A percentile compares a stretch with the other conserved stretches of the same genome.
Conservation (phyloP, 2,797 vertebrate genomes). For the Amniataba percoides region DNA sequence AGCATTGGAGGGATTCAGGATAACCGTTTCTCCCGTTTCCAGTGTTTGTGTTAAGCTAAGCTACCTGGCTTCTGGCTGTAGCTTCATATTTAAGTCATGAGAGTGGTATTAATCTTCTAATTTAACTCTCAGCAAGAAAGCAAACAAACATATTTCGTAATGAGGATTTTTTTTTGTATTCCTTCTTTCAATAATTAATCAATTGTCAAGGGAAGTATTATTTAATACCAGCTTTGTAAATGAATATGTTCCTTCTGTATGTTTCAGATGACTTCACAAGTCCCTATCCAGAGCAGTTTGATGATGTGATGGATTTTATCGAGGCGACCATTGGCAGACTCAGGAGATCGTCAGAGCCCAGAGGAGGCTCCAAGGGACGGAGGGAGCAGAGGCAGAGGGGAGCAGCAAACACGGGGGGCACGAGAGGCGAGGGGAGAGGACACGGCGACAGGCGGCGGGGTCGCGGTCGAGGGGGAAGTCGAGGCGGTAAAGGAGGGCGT, state of each 20-base stretch:
- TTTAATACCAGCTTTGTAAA: constrained; percentile 9
- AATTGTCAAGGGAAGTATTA: neutral
- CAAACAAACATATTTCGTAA: neutral
- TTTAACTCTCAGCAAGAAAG: neutral
- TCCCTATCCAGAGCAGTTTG: constrained; percentile 93
- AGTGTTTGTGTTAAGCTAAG: neutral
- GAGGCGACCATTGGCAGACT: constrained; percentile 95
- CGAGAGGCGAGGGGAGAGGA: constrained; percentile 82
- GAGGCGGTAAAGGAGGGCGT: constrained; percentile 82
- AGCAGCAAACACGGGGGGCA: constrained; percentile 80
- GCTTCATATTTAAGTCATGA: neutral
- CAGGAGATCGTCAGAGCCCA: constrained; percentile 89
- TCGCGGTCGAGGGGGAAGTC: constrained; percentile 79
- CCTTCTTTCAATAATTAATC: neutral
- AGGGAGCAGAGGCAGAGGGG: constrained; percentile 88
- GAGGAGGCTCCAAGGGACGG: constrained; percentile 79
- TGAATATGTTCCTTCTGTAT: constrained; percentile 30
- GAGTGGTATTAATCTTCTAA: neutral
- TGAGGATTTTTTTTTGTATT: neutral
- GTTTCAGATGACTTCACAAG: constrained; percentile 89
- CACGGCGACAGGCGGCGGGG: constrained; percentile 79
- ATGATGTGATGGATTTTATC: constrained; percentile 97
- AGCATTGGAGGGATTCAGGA: neutral
- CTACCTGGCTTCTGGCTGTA: neutral
- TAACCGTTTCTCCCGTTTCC: neutral